Percentiles rank a stretch among this genome's conserved stretches.
Conservation (phyloP, 2,797 vertebrate genomes). For the Chiroxiphia lanceolata region DNA sequence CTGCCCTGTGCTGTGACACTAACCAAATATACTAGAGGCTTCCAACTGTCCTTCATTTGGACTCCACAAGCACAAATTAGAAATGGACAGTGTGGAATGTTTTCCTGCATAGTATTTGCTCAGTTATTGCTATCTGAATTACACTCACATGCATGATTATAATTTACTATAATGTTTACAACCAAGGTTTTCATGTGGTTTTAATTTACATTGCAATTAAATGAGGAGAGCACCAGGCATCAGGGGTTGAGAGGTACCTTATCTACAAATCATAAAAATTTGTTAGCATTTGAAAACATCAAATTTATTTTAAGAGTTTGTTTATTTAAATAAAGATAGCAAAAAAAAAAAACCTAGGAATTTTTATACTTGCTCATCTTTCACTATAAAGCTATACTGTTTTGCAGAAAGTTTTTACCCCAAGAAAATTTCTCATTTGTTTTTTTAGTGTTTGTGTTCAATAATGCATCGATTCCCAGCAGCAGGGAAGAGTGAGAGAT, state of each 20-base stretch:
- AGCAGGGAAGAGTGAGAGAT: slow-evolving; percentile 87
- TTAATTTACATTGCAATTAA: slow-evolving; percentile 68
- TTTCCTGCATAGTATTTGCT: slow-evolving; percentile 45
- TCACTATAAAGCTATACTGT: slow-evolving; percentile 47
- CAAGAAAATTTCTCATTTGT: slow-evolving; percentile 83
- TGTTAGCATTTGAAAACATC: slow-evolving; percentile 53
- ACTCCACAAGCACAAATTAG: slow-evolving; percentile 24
- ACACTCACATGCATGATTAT: slow-evolving; percentile 63
- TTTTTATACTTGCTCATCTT: slow-evolving; percentile 32
- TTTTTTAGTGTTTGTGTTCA: slow-evolving; percentile 85
- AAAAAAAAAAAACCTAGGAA: background rate
- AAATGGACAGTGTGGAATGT: slow-evolving; percentile 17
- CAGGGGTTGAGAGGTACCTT: slow-evolving; percentile 51
- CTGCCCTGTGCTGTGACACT: background rate
- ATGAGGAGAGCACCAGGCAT: slow-evolving; percentile 33
- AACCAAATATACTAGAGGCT: slow-evolving; percentile 8
- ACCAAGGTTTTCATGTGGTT: slow-evolving; percentile 59
- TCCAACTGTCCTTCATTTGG: slow-evolving; percentile 36
- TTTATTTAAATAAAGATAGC: slow-evolving; percentile 55
- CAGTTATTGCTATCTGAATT: slow-evolving; percentile 63
- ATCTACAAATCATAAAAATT: slow-evolving; percentile 59
- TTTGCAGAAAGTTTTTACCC: slow-evolving; percentile 80
- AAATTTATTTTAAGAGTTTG: slow-evolving; percentile 48
- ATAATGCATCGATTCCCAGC: slow-evolving; percentile 87
- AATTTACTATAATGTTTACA: slow-evolving; percentile 71